Evolutionary conservation across 2,113 vertebrate species (phyloP), one percentile per base, ranked within the genome.

Genomic region (Takifugu flavidus): DNA sequence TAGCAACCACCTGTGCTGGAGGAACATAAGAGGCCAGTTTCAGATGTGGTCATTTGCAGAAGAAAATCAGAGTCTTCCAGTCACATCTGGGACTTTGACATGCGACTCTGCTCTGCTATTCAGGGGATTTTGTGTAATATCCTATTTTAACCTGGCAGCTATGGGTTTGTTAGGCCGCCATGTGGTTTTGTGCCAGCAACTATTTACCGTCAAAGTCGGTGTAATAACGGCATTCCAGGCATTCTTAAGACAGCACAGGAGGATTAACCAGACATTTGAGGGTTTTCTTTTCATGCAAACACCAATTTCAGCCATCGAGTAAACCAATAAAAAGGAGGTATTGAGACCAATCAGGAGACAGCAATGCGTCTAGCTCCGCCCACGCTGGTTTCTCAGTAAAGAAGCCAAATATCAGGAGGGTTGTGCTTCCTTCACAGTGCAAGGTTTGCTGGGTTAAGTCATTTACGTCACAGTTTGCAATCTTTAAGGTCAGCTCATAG

Each of bases 41-140:
- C 43, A 52, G 44, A 74, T 62, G 56, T 59, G 62, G 59, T 39
- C 51, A 52, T 75, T 59, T 67, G 58, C 2, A 25, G 20, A 8
- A 62, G 63, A 78, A 53, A 71, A 53, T 67, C 59, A 56, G 78
- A 3, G 56, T 55, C 27, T 56, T 63, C 47, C n/a, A 47, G 52
- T 56, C 65, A 71, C 58, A 75, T 72, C 53, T 77, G 64, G 60
- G 26, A 53, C 79, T 64, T 63, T 72, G 46, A 56, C 25, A 49
- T 50, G 44, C 56, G 26, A 44, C 29, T 45, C 34, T 39, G 6
- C 8, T 39, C 34, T 39, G 1, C 34, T 39, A 39, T 39, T 39
- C 11, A 39, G 34, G 34, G 20, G 63, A 28, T 47, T 72, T 25
- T 56, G n/a, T 53, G 27, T 5, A 44, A 64, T 49, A 51, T 42